Conservation (phyloP, 92 coral and sea anemone genomes). For the Bergia puertoricense region DNA sequence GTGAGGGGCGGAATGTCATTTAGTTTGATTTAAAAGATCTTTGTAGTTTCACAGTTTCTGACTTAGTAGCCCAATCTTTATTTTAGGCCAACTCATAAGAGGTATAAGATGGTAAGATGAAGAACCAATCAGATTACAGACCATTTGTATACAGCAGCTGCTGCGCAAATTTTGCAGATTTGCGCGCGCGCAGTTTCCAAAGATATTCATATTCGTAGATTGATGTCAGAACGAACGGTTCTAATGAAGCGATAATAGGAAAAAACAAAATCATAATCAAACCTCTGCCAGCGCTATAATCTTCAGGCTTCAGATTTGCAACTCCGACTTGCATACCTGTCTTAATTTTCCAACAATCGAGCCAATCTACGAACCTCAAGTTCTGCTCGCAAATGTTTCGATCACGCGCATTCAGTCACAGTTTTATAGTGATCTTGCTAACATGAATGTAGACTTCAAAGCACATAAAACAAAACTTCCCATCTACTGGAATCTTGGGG, state of each 20-base stretch:
- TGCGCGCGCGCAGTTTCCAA: background rate
- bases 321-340: conserved; percentile 18
- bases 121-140: too few relatives aligned
- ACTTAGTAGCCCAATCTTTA: too few relatives aligned
- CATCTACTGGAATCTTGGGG: conserved; percentile 1
- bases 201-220: background rate
- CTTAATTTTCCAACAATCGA: background rate
- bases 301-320: background rate
- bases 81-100: too few relatives aligned
- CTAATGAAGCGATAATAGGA: background rate
- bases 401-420: background rate
- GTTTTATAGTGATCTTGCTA: conserved; percentile 1
- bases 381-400: too few relatives aligned
- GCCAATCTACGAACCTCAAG: background rate
- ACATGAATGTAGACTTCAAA: conserved; percentile 17
- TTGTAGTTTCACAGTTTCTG: too few relatives aligned
- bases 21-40: too few relatives aligned
- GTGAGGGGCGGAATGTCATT: too few relatives aligned
- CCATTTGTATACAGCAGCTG: too few relatives aligned
- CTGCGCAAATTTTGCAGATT: background rate
- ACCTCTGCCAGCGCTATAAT: background rate
- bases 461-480: background rate
- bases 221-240: conserved; percentile 19
- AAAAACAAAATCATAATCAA: background rate
- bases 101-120: too few relatives aligned